Evolutionary conservation across 2,888 invertebrate genomes (phyloP).

Genomic region (Polyploca ridens): DNA sequence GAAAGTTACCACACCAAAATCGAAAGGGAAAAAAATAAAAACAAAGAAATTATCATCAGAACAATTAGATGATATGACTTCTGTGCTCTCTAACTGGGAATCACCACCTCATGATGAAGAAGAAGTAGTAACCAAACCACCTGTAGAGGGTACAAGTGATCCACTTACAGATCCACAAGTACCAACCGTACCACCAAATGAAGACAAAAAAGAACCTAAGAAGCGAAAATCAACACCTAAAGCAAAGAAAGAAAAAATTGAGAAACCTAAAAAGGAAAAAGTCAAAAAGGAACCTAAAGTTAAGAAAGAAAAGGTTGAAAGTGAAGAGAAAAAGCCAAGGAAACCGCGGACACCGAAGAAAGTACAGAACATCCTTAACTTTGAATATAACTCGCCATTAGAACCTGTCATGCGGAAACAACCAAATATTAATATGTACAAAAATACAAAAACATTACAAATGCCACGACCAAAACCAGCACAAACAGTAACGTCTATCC

Average conservation of each 20-base stretch:
- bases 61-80: constrained; percentile 65
- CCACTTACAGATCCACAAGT: constrained; percentile 19
- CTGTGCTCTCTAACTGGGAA: constrained; percentile 68
- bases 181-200: constrained; percentile 15
- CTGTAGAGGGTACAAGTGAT: constrained; percentile 20
- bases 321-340: constrained; percentile 63
- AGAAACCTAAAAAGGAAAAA: constrained; percentile 56
- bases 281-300: constrained; percentile 52
- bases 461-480: constrained; percentile 12
- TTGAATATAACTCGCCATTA: constrained; percentile 62
- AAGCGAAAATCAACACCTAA: constrained; percentile 59
- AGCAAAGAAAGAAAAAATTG: constrained; percentile 39
- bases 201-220: constrained; percentile 55
- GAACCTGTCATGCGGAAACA: constrained; percentile 56
- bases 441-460: neutral
- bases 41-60: constrained; percentile 67
- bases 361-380: constrained; percentile 47
- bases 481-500: constrained; percentile 19
- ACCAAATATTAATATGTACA: constrained; percentile 32
- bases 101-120: constrained; percentile 64
- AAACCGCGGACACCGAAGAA: constrained; percentile 68
- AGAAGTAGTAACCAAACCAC: constrained; percentile 39
- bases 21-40: constrained; percentile 51
- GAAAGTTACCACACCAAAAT: constrained; percentile 28
- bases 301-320: constrained; percentile 45